A percentile compares a stretch with the other conserved stretches of the same genome.
These are phyloP conservation scores for Dasyprocta punctata DNA, from an alignment of 2,113 vertebrate species.

Conservation along the genomic window DNA sequence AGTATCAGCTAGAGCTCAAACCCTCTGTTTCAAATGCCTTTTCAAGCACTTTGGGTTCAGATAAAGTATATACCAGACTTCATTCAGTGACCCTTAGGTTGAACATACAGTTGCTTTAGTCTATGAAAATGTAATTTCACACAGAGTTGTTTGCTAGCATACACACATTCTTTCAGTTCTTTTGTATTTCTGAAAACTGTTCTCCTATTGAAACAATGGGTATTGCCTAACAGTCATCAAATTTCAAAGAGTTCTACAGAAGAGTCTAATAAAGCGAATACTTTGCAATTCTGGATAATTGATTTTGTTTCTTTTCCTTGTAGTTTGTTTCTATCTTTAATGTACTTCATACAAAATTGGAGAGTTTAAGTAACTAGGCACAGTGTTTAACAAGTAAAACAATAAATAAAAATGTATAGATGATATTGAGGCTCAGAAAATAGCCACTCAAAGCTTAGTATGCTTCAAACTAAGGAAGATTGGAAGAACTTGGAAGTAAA, in stretches of 20 bases:
- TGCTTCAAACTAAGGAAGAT: background rate
- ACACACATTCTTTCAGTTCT: slow-evolving; percentile 30
- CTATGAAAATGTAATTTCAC: slow-evolving; percentile 24
- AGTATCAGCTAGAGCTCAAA: too few relatives aligned
- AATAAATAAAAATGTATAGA: background rate
- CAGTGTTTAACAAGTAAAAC: background rate
- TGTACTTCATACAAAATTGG: slow-evolving; percentile 46
- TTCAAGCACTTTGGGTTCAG: slow-evolving; percentile 41
- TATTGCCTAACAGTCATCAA: slow-evolving; percentile 31
- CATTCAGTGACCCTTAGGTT: background rate
- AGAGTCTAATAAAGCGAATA: background rate
- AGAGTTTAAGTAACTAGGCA: background rate
- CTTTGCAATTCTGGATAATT: background rate
- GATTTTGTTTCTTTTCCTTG: background rate
- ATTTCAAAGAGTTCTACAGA: slow-evolving; percentile 12
- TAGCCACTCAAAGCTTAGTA: background rate
- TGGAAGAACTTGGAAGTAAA: background rate
- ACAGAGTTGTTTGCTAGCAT: slow-evolving; percentile 45
- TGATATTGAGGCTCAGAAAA: background rate
- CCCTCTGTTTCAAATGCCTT: slow-evolving; percentile 40
- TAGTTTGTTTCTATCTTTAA: background rate
- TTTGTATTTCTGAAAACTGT: slow-evolving; percentile 15
- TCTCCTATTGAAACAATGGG: slow-evolving; percentile 48
- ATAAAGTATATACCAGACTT: background rate
- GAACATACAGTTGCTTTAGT: background rate